Conservation (phyloP, 1,140 invertebrate genomes). For the Achatina immaculata region DNA sequence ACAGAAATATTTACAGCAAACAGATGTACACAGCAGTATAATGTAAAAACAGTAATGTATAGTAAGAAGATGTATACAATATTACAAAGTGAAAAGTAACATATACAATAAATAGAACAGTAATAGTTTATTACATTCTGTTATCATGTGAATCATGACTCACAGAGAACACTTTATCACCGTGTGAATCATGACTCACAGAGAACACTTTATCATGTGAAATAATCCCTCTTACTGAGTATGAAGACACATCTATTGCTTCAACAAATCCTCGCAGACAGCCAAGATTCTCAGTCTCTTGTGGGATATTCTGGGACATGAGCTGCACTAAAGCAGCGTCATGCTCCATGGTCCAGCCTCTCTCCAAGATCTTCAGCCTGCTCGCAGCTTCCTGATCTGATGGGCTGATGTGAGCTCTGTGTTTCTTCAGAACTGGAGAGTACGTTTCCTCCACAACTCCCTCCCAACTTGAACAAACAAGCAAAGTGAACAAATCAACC, state of each 20-base stretch:
- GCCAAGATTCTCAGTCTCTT: slow-evolving; percentile 65
- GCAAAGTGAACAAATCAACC: slow-evolving; percentile 34
- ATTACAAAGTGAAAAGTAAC: no score
- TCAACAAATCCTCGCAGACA: slow-evolving; percentile 67
- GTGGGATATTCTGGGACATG: slow-evolving; percentile 62
- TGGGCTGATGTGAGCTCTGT: slow-evolving; percentile 43
- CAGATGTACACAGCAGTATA: not conserved
- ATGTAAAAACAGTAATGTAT: no score
- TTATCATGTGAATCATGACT: not conserved
- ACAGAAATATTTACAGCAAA: not conserved
- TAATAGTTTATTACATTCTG: not conserved
- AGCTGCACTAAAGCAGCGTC: slow-evolving; percentile 69
- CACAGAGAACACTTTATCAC: not conserved
- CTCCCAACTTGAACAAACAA: slow-evolving; percentile 59
- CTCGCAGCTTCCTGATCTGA: slow-evolving; percentile 59
- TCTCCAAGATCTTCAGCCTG: slow-evolving; percentile 51
- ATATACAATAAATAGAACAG: slow-evolving; percentile 4
- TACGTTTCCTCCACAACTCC: slow-evolving; percentile 62
- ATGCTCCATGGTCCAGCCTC: slow-evolving; percentile 66
- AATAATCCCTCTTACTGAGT: slow-evolving; percentile 67
- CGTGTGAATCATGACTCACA: not conserved
- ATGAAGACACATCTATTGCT: slow-evolving; percentile 66
- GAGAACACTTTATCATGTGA: no score
- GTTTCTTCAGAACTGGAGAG: slow-evolving; percentile 52
- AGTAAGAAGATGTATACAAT: no score